Conservation (phyloP, 2,888 invertebrate species). For the Escarpia spicata region DNA sequence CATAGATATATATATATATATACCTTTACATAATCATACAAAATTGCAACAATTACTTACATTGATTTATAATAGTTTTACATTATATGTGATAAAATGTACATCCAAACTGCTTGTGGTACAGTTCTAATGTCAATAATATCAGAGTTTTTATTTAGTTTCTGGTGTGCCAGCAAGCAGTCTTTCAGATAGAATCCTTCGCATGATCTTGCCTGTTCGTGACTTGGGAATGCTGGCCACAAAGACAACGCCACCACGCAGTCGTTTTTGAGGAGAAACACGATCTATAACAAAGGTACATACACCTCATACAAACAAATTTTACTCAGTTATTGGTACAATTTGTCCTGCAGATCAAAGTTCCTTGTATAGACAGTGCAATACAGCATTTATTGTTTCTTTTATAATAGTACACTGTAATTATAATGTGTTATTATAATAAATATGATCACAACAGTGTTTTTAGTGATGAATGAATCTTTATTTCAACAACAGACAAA, state of each 20-base stretch:
- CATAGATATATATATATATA: not conserved
- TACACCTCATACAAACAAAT: not conserved
- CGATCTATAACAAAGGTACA: not conserved
- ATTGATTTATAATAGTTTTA: not conserved
- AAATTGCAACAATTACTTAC: not conserved
- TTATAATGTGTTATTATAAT: too few species aligned
- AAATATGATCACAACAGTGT: too few species aligned
- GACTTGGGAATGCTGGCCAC: constrained; percentile 22
- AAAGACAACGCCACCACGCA: constrained; percentile 16
- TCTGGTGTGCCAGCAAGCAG: not conserved
- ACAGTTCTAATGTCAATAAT: not conserved
- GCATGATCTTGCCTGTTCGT: constrained; percentile 8
- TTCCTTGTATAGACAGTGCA: too few species aligned
- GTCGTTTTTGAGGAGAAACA: not conserved
- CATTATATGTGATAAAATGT: not conserved
- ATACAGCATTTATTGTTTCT: not conserved
- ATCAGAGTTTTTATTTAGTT: not conserved
- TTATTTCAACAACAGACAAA: too few species aligned
- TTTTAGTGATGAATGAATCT: too few species aligned
- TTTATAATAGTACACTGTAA: too few species aligned
- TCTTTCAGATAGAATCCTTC: not conserved
- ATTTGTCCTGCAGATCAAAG: not conserved
- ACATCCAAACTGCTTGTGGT: not conserved
- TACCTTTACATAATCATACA: not conserved
- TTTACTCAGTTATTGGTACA: not conserved